These are phyloP conservation scores for Acanthiza pusilla DNA, from an alignment of 2,797 vertebrate genomes.

Conservation along the genomic window DNA sequence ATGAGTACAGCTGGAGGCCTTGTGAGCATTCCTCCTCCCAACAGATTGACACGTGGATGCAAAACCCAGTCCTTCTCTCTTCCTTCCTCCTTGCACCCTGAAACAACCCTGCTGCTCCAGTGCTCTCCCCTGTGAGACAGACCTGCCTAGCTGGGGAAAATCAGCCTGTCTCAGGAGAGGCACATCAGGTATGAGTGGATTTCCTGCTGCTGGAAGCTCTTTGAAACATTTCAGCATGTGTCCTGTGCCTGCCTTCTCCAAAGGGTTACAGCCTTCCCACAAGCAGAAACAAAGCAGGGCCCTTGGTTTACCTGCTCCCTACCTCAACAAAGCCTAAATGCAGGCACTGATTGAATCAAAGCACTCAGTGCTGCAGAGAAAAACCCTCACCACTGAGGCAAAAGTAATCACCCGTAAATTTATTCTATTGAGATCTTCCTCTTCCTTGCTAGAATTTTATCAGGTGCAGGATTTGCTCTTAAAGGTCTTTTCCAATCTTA, in stretches of 20 bases:
- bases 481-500: neutral
- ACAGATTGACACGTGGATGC: neutral
- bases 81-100: fast-evolving
- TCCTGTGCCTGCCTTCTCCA: neutral
- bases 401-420: neutral
- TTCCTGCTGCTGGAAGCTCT: neutral
- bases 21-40: neutral
- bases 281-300: neutral
- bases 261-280: neutral
- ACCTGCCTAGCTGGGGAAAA: neutral
- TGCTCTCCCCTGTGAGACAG: neutral
- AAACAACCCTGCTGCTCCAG: neutral
- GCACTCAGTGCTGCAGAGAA: neutral
- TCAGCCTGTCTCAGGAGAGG: neutral
- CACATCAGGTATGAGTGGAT: fast-evolving
- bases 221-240: neutral
- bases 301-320: neutral
- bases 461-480: neutral
- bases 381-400: neutral
- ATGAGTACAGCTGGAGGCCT: neutral
- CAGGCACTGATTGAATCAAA: neutral
- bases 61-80: neutral
- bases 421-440: neutral
- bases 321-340: neutral
- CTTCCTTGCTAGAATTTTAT: neutral